Evolutionary conservation across 2,888 invertebrate genomes (phyloP), one percentile per base, ranked within the genome.

Genomic region (Microctonus hyperodae): DNA sequence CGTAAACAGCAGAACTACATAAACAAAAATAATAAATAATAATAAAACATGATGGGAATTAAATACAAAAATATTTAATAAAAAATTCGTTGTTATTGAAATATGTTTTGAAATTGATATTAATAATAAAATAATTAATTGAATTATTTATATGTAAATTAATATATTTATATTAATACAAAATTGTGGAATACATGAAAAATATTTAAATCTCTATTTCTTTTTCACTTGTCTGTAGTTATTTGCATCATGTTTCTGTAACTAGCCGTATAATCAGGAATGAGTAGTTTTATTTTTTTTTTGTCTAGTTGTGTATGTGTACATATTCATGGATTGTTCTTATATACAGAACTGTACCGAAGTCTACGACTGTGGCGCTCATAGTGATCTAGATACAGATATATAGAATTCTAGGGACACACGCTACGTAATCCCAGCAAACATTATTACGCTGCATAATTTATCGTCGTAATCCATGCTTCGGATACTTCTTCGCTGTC

Each of bases 381-480:
- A 28, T 37, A 22, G 58, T 40, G 25, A 44, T 37, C 13, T 37
- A 37, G 37, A 37, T 37, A n/a, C n/a, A 59, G n/a, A 7, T 50
- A 50, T 59, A 59, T 44, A 40, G 40, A 23, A 66, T 62, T 64
- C 66, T 64, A 62, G 68, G 68, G 66, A 63, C 70, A 59, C 67
- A 69, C 64, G 64, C 68, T 40, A 60, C 44, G 64, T 70, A 70
- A 70, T 70, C 70, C 70, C 67, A 33, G 64, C 67, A 68, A 70
- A 64, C 70, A 65, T 70, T 68, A 70, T 70, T 70, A 67, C 67
- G 58, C 57, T 56, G 70, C 66, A 70, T 70, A 70, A 70, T 70
- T 69, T 70, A 70, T 70, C 61, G 37, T 64, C 51, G 59, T 70
- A 69, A 69, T 70, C 70, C 68, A 67, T 64, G 67, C 64, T 68